Base-by-base conservation (phyloP, 2,113 vertebrate species). In the Phalacrocorax brasilianus region DNA sequence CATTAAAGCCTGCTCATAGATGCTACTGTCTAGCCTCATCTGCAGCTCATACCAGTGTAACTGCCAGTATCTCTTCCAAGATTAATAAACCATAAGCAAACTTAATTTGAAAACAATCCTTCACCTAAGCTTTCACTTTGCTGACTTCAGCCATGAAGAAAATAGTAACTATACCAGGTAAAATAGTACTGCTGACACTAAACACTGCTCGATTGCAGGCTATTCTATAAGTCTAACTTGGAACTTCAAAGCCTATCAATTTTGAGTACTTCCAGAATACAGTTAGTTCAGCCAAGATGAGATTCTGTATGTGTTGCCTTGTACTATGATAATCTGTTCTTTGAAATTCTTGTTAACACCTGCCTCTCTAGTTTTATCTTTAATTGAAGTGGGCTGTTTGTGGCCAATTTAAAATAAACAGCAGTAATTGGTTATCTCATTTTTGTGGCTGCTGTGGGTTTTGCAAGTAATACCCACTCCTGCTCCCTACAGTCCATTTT, bases 331-430 rank as follows among this genome's bases (percentile, higher is more conserved):
- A 56, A 63, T 66, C 52, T 59, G 24, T 23, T 70, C 27, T 70
- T 61, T 83, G 67, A 55, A 76, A 62, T 65, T 56, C 47, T 49
- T 47, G 24, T 50, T 63, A 59, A 92, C n/a, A 67, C 20, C 12
- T 47, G 28, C 35, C 72, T 94, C 38, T 27, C 53, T 33, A 73
- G 42, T 81, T 95, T 93, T 88, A 89, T 50, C 66, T 82, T 92
- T 93, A 94, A 95, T 71, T 67, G 68, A 72, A 82, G 53, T 14
- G 28, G 68, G 85, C 56, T 63, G 88, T 95, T 96, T 9, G 4
- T 33, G 40, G 55, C 49, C 74, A 94, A 95, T 88, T 52, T 87
- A 87, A 83, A 96, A 94, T 70, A 97, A 97, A 95, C 22, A 9
- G 72, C 78, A 77, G 38, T 84, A 96, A 95, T 40, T 75, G 70